A percentile compares a stretch with the other conserved stretches of the same genome.
Evolutionary conservation across 2,797 vertebrate genomes (phyloP).

Genomic region (Urosaurus nigricauda): DNA sequence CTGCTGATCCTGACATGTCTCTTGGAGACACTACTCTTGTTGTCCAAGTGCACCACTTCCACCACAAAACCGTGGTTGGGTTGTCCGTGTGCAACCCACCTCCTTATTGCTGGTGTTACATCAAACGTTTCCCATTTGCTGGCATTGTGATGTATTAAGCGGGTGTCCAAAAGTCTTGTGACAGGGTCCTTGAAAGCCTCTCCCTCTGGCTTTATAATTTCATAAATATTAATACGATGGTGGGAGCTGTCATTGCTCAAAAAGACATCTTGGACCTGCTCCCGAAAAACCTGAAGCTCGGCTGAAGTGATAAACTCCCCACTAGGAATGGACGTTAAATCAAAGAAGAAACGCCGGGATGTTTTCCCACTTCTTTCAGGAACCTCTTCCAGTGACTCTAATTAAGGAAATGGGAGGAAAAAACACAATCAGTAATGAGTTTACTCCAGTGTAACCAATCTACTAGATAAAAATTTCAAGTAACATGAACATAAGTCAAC

Average conservation of each 20-base stretch:
- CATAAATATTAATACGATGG: constrained; percentile 98
- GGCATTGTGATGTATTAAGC: constrained; percentile 92
- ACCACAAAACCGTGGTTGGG: constrained; percentile 96
- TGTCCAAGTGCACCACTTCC: constrained; percentile 91
- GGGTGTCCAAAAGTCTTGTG: constrained; percentile 95
- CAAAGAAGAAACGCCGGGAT: constrained; percentile 95
- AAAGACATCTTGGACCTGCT: constrained; percentile 86
- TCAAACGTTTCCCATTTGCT: constrained; percentile 98
- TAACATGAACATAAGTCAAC: constrained; percentile 35
- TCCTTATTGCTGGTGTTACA: constrained; percentile 91
- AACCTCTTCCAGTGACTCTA: constrained; percentile 95
- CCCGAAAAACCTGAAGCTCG: constrained; percentile 95
- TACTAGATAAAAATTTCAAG: constrained; percentile 44
- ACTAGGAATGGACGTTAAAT: constrained; percentile 91
- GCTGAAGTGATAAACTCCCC: constrained; percentile 95
- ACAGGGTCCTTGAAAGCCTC: constrained; percentile 82
- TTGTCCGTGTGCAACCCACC: constrained; percentile 91
- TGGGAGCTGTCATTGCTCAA: constrained; percentile 81
- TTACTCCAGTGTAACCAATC: constrained; percentile 26
- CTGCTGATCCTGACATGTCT: constrained; percentile 95
- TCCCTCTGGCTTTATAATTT: constrained; percentile 90
- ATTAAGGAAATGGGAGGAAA: constrained; percentile 53
- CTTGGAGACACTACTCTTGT: constrained; percentile 81
- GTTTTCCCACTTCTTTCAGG: constrained; percentile 91
- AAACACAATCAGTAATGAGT: constrained; percentile 55